A percentile compares a stretch with the other conserved stretches of the same genome.
Evolutionary conservation across 2,113 vertebrate genomes (phyloP).

Genomic region (Macrotis lagotis): DNA sequence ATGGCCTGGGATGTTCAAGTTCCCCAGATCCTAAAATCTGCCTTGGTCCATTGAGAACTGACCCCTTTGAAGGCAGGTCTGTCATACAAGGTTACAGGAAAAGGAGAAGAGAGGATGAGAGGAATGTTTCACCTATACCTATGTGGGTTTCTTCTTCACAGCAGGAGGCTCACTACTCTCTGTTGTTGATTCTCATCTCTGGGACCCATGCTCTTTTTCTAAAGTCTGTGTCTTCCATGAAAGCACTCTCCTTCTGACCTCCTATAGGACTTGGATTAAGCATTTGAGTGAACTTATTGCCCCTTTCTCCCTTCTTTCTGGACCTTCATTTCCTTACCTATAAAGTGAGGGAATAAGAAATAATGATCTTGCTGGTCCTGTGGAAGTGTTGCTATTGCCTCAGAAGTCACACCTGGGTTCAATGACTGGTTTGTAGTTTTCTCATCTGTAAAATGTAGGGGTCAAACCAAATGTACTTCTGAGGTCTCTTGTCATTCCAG

Average conservation of each 20-base stretch:
- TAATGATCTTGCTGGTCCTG: not conserved
- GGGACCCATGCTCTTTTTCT: not conserved
- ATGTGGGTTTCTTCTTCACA: not conserved
- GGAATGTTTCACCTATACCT: not conserved
- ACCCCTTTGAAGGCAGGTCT: not conserved
- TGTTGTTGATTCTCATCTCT: not conserved
- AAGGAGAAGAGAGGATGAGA: not conserved
- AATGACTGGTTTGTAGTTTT: not conserved
- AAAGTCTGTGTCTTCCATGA: not conserved
- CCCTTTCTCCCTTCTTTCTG: not conserved
- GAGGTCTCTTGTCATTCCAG: not conserved
- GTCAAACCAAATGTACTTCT: not conserved
- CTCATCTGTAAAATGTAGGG: not conserved
- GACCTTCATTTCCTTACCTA: not conserved
- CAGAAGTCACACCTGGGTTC: not conserved
- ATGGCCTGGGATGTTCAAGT: not conserved
- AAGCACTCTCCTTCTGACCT: not conserved
- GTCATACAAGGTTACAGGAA: not conserved
- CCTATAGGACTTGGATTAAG: not conserved
- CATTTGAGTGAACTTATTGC: not conserved
- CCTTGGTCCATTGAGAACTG: not conserved
- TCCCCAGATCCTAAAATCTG: not conserved
- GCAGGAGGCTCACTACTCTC: not conserved
- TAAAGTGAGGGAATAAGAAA: not conserved
- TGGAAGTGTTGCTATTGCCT: too few species aligned